Conservation (phyloP, 2,888 invertebrate genomes). For the Steinernema carpocapsae region DNA sequence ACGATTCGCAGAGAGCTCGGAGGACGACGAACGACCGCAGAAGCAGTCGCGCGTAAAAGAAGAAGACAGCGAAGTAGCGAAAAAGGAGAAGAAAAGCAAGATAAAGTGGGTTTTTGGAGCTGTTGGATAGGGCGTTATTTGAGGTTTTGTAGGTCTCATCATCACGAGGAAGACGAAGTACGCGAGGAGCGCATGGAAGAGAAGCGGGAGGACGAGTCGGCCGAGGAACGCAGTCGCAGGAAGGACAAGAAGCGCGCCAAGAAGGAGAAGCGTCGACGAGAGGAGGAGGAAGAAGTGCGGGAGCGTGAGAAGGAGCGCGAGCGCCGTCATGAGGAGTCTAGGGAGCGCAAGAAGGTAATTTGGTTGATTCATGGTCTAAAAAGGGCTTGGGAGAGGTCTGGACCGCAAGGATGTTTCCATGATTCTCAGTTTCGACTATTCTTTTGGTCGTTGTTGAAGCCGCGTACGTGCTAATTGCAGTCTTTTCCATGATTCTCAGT, state of each 20-base stretch:
- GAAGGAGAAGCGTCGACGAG: constrained; percentile 25
- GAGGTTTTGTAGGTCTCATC: not conserved
- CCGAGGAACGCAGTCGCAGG: not conserved
- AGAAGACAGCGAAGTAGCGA: not conserved
- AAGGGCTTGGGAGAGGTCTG: not conserved
- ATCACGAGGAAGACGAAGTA: constrained; percentile 4
- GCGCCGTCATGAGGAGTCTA: not conserved
- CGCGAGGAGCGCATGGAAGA: constrained; percentile 18
- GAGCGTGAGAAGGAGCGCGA: constrained; percentile 7
- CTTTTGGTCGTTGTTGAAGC: not conserved
- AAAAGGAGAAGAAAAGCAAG: constrained; percentile 22
- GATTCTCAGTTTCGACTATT: not conserved
- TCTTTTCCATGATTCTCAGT: too few relatives aligned
- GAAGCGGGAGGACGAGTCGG: constrained; percentile 37
- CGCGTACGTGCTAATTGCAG: too few relatives aligned
- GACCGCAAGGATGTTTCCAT: not conserved
- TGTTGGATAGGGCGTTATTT: too few relatives aligned
- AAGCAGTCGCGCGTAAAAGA: constrained; percentile 1
- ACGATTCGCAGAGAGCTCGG: constrained; percentile 13
- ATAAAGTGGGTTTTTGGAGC: not conserved
- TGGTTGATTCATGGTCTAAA: not conserved
- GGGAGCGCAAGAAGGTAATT: constrained; percentile 24
- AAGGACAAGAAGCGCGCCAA: constrained; percentile 20
- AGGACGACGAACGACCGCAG: not conserved
- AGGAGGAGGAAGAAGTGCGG: not conserved